A percentile compares a stretch with the other conserved stretches of the same genome.
Evolutionary conservation across 2,797 vertebrate species (phyloP).

Genomic region (Hipposideros larvatus): DNA sequence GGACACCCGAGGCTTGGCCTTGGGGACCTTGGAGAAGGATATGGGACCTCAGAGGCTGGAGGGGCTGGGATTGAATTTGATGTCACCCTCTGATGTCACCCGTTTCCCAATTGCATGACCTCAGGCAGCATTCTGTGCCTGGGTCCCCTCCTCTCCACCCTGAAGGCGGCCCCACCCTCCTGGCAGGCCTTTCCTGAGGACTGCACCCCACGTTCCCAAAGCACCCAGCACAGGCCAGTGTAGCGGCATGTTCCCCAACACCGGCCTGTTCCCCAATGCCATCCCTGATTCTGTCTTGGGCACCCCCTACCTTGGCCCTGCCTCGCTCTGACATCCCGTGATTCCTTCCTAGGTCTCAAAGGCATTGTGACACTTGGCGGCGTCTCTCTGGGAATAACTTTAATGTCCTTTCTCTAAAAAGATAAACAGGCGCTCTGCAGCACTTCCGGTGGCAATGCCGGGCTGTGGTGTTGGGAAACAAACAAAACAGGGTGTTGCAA

Average conservation of each 20-base stretch:
- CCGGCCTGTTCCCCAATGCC: rapidly evolving
- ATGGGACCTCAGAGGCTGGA: background rate
- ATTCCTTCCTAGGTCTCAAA: background rate
- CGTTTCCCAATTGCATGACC: background rate
- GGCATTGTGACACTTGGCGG: background rate
- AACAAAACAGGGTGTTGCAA: conserved; percentile 2
- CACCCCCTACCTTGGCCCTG: background rate
- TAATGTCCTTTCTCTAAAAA: background rate
- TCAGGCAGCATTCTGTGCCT: background rate
- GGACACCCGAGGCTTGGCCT: background rate
- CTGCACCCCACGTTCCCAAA: rapidly evolving
- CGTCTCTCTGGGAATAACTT: background rate
- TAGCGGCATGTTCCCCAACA: background rate
- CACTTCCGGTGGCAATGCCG: background rate
- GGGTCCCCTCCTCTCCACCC: background rate
- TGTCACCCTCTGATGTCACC: background rate
- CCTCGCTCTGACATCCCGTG: background rate
- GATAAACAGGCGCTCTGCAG: background rate
- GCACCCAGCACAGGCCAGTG: rapidly evolving
- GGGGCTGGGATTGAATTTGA: background rate
- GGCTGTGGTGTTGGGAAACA: conserved; percentile 33
- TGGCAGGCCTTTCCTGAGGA: background rate
- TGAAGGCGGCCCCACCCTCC: rapidly evolving
- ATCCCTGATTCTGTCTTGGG: rapidly evolving
- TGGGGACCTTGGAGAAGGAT: background rate